Evolutionary conservation across 2,797 vertebrate genomes (phyloP).

Genomic region (Presbytis comata): DNA sequence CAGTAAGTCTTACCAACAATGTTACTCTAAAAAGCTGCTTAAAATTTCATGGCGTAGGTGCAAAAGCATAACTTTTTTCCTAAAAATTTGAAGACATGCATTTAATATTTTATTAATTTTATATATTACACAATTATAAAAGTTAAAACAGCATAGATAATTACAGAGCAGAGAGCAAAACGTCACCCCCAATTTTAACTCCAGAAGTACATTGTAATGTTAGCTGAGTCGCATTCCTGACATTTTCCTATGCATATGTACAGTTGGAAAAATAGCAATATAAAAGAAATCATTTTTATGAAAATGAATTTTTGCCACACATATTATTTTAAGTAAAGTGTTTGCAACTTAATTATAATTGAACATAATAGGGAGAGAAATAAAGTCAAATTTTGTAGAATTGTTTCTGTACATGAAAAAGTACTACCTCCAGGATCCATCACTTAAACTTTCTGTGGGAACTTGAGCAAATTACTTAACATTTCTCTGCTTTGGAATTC

Average conservation of each 20-base stretch:
- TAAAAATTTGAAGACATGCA: not conserved
- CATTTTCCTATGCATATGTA: not conserved
- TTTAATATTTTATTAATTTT: conserved; percentile 29
- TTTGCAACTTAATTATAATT: conserved; percentile 5
- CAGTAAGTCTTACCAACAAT: not conserved
- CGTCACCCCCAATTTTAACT: not conserved
- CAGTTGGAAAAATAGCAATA: not conserved
- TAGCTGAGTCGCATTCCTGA: not conserved
- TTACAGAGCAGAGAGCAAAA: not conserved
- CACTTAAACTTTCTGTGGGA: not conserved
- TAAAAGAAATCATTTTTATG: not conserved
- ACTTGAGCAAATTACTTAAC: not conserved
- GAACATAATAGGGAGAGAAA: not conserved
- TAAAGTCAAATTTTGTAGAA: not conserved
- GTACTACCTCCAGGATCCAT: not conserved
- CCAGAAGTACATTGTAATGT: not conserved
- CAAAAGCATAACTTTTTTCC: not conserved
- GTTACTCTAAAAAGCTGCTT: not conserved
- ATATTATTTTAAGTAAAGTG: not conserved
- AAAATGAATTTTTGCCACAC: not conserved
- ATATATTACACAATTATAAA: not conserved
- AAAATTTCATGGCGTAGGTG: not conserved
- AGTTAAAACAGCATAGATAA: not conserved
- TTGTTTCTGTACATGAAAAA: not conserved
- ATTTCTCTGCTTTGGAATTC: not conserved